Conservation (phyloP, 1,140 invertebrate genomes). For the Bilobella aurantiaca region DNA sequence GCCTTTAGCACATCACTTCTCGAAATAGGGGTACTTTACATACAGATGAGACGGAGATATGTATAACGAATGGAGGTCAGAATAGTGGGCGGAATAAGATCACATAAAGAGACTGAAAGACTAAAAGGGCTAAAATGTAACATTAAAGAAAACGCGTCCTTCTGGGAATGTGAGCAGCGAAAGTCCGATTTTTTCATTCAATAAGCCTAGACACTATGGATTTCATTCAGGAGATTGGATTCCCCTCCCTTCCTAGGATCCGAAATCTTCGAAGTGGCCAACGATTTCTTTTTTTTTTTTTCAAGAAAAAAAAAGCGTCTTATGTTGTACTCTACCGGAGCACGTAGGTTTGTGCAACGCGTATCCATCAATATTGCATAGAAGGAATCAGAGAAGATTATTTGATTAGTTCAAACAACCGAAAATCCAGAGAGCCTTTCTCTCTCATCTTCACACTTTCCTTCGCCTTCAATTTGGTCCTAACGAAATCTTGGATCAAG, state of each 20-base stretch:
- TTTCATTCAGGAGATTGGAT: constrained; percentile 2
- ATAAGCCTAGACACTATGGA: neutral
- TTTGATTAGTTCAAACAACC: constrained; percentile 18
- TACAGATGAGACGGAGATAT: no score
- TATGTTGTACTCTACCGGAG: no score
- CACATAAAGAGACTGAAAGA: neutral
- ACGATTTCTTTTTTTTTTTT: neutral
- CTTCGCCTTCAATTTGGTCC: neutral
- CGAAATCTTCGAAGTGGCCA: neutral
- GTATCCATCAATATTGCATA: constrained; percentile 24
- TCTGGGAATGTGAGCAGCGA: neutral
- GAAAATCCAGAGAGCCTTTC: no score
- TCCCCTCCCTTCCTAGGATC: neutral
- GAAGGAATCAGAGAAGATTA: constrained; percentile 17
- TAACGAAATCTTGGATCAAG: no score
- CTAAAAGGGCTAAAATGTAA: neutral
- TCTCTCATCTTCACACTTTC: neutral
- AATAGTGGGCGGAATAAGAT: neutral
- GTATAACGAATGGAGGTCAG: neutral
- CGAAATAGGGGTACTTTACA: no score
- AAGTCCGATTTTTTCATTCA: neutral
- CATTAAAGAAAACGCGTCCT: neutral
- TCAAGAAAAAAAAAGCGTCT: no score
- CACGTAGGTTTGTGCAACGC: no score
- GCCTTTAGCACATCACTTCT: no score